Percentiles rank a stretch among this genome's conserved stretches.
Evolutionary conservation across 1,140 invertebrate genomes (phyloP).

Genomic region (Lepidurus couesii): DNA sequence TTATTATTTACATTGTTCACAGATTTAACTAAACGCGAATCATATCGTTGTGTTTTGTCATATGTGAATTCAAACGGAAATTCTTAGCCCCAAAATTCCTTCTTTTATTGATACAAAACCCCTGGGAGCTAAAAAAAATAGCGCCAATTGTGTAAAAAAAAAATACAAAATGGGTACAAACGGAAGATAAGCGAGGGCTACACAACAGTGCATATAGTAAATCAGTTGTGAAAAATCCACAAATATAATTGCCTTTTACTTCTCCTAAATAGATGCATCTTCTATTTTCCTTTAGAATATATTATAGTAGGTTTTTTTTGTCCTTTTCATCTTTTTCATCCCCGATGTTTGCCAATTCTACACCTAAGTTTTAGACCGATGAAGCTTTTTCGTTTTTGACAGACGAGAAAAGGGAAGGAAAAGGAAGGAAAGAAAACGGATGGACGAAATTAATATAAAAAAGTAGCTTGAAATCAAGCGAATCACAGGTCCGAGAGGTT

Average conservation of each 20-base stretch:
- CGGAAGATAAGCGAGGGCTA: background rate
- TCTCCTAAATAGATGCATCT: background rate
- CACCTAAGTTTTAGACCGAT: background rate
- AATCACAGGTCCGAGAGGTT: slow-evolving; percentile 13
- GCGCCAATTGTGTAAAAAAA: background rate
- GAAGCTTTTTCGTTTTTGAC: background rate
- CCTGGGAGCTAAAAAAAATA: background rate
- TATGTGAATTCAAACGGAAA: background rate
- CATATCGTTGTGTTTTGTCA: background rate
- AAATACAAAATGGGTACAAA: background rate
- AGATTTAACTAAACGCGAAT: too few species aligned
- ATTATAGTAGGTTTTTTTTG: background rate
- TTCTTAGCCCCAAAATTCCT: background rate
- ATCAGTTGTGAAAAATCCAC: background rate
- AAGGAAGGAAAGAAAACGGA: background rate
- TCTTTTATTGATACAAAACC: slow-evolving; percentile 18
- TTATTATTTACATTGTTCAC: too few species aligned
- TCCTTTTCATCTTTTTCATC: background rate
- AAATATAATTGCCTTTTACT: background rate
- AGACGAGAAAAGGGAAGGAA: background rate
- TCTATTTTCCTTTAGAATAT: background rate
- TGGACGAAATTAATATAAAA: slow-evolving; percentile 9
- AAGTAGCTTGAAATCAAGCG: slow-evolving; percentile 13
- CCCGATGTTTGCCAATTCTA: background rate
- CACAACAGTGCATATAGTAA: background rate